Conservation (phyloP, 2,113 vertebrate genomes). For the Xyliphius kryptos region DNA sequence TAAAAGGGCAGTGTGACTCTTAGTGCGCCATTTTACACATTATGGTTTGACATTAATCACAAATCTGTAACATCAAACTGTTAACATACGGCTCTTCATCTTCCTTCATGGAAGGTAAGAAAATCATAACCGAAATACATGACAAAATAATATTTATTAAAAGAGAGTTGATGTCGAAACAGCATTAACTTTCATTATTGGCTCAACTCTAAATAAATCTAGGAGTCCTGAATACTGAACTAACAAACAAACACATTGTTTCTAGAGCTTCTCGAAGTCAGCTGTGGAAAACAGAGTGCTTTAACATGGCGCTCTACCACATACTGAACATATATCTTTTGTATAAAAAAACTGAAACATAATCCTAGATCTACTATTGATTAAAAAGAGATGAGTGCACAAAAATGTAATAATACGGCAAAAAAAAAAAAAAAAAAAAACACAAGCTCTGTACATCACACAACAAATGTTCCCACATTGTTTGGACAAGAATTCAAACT, state of each 20-base stretch:
- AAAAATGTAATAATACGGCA: slow-evolving; percentile 52
- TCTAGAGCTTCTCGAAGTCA: slow-evolving; percentile 15
- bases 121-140: slow-evolving; percentile 21
- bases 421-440: slow-evolving; percentile 46
- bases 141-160: slow-evolving; percentile 50
- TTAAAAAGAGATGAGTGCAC: slow-evolving; percentile 58
- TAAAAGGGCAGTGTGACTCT: too few relatives aligned
- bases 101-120: background rate
- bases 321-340: slow-evolving; percentile 26
- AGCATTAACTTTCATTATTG: slow-evolving; percentile 35
- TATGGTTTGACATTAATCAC: too few relatives aligned
- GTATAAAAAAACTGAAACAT: slow-evolving; percentile 36
- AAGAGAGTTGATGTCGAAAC: slow-evolving; percentile 33
- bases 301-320: slow-evolving; percentile 16
- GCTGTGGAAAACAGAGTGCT: slow-evolving; percentile 26
- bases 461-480: slow-evolving; percentile 32
- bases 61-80: too few relatives aligned
- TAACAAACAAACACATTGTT: slow-evolving; percentile 32
- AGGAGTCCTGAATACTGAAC: slow-evolving; percentile 28
- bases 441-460: slow-evolving; percentile 48
- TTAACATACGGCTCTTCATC: background rate
- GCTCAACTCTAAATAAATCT: slow-evolving; percentile 38
- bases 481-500: slow-evolving; percentile 14
- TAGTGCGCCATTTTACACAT: too few relatives aligned
- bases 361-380: slow-evolving; percentile 55